Conservation (phyloP, 2,797 vertebrate species). For the Silurus aristotelis region DNA sequence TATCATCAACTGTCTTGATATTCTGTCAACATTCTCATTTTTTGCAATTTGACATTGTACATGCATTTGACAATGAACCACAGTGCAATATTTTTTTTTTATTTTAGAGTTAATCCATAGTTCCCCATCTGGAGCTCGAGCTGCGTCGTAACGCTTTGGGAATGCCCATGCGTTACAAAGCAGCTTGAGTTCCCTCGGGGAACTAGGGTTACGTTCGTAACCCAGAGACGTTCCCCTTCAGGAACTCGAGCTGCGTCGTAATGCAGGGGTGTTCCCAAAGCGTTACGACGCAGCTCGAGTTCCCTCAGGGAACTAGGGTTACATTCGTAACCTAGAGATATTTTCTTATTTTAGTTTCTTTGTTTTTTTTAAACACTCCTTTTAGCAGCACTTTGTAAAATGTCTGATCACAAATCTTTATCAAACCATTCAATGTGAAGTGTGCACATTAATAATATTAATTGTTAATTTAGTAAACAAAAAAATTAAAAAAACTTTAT, state of each 20-base stretch:
- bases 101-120: neutral
- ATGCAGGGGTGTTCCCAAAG: too few relatives aligned
- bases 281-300: too few relatives aligned
- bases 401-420: neutral
- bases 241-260: too few relatives aligned
- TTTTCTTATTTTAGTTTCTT: neutral
- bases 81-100: neutral
- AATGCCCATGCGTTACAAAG: too few relatives aligned
- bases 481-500: too few relatives aligned
- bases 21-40: neutral
- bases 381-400: neutral
- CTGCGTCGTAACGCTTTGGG: too few relatives aligned
- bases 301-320: too few relatives aligned
- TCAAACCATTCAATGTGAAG: neutral
- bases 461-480: neutral
- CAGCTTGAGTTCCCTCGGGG: too few relatives aligned
- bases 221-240: too few relatives aligned
- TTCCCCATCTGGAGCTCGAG: too few relatives aligned
- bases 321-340: neutral
- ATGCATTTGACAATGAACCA: neutral
- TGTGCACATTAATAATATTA: too few relatives aligned
- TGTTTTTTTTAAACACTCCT: neutral
- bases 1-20: neutral
- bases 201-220: too few relatives aligned
- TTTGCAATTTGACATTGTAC: neutral